Conservation (phyloP, 2,888 invertebrate species). For the Trichopoda pennipes region DNA sequence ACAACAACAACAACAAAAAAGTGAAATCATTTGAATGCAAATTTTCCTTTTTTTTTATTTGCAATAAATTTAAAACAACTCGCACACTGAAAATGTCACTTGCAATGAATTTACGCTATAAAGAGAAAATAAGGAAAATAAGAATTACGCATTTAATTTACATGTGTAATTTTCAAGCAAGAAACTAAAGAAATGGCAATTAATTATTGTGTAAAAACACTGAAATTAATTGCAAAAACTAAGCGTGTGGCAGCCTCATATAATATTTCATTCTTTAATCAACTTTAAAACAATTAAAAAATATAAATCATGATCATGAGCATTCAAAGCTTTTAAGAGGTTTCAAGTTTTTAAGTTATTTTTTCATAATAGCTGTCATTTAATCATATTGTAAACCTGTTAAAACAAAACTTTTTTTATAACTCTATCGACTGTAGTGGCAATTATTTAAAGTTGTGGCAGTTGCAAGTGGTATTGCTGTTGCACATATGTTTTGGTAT, state of each 20-base stretch:
- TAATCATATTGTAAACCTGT: constrained; percentile 45
- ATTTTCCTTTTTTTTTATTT: constrained; percentile 25
- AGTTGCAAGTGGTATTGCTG: constrained; percentile 20
- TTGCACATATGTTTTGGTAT: constrained; percentile 16
- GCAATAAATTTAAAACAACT: constrained; percentile 25
- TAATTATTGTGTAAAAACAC: constrained; percentile 54
- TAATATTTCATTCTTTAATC: not conserved
- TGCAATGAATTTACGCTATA: constrained; percentile 41
- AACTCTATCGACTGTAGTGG: constrained; percentile 18
- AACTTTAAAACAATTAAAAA: constrained; percentile 22
- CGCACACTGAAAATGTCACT: constrained; percentile 58
- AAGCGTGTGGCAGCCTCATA: constrained; percentile 59
- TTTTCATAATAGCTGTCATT: constrained; percentile 7
- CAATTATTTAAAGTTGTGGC: constrained; percentile 23
- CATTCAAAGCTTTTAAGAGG: constrained; percentile 20
- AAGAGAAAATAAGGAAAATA: not conserved
- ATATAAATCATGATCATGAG: constrained; percentile 43
- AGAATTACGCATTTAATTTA: not conserved
- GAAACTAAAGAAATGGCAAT: constrained; percentile 43
- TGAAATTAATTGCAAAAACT: constrained; percentile 54
- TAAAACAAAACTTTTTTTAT: constrained; percentile 23
- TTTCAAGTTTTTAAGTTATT: constrained; percentile 7
- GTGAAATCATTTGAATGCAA: constrained; percentile 30
- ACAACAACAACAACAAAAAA: not conserved
- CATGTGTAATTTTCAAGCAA: constrained; percentile 4